A percentile compares a stretch with the other conserved stretches of the same genome.
These are phyloP conservation scores for Melanchra persicariae DNA, from an alignment of 2,888 invertebrate genomes.

Conservation along the genomic window DNA sequence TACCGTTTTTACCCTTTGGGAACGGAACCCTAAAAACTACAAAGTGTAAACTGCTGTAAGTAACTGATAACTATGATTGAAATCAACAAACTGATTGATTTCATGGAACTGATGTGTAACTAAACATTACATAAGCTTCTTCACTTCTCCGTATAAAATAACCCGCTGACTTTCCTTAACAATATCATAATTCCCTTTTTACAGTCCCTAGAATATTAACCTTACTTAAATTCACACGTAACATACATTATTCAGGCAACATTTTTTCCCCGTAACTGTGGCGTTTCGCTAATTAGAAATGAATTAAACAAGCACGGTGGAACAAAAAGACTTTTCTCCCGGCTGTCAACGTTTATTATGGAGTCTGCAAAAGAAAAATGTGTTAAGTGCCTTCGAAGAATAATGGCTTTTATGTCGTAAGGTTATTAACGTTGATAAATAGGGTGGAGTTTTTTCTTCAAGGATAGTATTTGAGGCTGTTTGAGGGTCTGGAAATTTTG, in stretches of 20 bases:
- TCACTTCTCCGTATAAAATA: too few species aligned
- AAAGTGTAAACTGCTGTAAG: too few species aligned
- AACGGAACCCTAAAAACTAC: too few species aligned
- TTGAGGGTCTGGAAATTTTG: not conserved
- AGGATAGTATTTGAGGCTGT: not conserved
- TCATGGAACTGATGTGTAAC: too few species aligned
- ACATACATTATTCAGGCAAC: conserved; percentile 38
- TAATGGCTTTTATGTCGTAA: conserved; percentile 22
- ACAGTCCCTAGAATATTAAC: conserved; percentile 34
- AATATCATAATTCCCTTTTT: not conserved
- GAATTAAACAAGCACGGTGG: conserved; percentile 66
- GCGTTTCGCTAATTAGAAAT: conserved; percentile 65
- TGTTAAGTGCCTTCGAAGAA: conserved; percentile 39
- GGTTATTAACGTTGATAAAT: conserved; percentile 3
- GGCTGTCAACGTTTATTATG: conserved; percentile 47
- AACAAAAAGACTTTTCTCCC: conserved; percentile 57
- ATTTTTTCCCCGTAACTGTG: conserved; percentile 51
- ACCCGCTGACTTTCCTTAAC: too few species aligned
- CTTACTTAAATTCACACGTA: conserved; percentile 25
- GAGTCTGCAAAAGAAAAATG: conserved; percentile 35
- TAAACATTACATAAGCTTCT: too few species aligned
- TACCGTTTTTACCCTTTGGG: too few species aligned
- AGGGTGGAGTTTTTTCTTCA: not conserved
- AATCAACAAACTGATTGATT: too few species aligned
- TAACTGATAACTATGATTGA: too few species aligned